Base-by-base conservation (phyloP, 2,113 vertebrate species). In the Nycticebus coucang region DNA sequence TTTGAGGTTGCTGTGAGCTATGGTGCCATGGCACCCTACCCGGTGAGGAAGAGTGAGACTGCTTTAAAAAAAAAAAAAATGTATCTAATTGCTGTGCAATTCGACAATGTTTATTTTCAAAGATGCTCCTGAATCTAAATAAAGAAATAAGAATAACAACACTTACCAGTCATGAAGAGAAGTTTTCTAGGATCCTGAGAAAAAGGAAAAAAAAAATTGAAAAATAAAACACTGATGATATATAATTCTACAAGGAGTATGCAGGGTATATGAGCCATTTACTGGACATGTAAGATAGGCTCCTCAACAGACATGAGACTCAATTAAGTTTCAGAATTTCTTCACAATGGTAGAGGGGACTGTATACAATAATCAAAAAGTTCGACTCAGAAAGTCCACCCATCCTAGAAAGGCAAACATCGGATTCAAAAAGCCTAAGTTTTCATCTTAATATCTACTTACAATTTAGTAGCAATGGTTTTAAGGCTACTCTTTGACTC, bases 101-200 rank as follows among this genome's bases (percentile, higher is more conserved):
- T 80, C 64, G 15, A 83, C 57, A 33, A 62, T 57, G 55, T 2
- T 55, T 53, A 85, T 75, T 94, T 83, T 89, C 69, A 79, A 75
- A 92, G 28, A 57, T 33, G 35, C 87, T 89, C 5, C 26, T 53
- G 24, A 95, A 78, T 81, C 17, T 87, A 55, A 33, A 75, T 3
- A 95, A 82, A 84, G 28, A 15, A 0, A 41, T 85, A 79, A 28
- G 9, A 94, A 45, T 41, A 75, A 50, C 74, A 93, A 98, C 99
- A 98, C 99, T 99, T 98, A 99, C 99, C 98, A 96, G 99, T 99
- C 66, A 99, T 99, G 97, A 99, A 99, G 97, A 99, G 98, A 84
- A 99, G 98, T 93, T 98, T 98, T 95, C 99, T 99, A 0, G 99
- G 99, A 97, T 99, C 99, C 99, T 99, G 96, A 91, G 57, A 53